Evolutionary conservation across 2,888 invertebrate genomes (phyloP).

Genomic region (Sminthurinus aureus): DNA sequence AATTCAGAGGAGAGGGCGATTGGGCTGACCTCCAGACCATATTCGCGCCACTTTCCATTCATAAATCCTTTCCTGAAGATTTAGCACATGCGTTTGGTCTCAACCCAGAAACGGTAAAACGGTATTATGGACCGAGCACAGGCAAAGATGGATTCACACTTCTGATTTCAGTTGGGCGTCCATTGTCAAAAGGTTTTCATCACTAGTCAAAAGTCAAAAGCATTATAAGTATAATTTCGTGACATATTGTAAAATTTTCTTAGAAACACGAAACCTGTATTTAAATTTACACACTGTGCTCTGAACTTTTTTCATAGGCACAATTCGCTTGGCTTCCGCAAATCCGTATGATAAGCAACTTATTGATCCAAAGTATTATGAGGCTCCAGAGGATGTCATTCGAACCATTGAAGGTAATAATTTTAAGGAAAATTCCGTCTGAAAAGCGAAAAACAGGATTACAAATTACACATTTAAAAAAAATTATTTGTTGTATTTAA

Average conservation of each 20-base stretch:
- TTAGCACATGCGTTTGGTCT: constrained; percentile 53
- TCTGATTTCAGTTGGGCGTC: constrained; percentile 52
- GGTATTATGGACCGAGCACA: constrained; percentile 46
- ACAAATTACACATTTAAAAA: no score
- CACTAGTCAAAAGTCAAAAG: no score
- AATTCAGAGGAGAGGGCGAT: constrained; percentile 49
- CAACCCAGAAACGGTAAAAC: constrained; percentile 36
- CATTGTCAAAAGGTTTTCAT: constrained; percentile 40
- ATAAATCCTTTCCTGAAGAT: constrained; percentile 46
- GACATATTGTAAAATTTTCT: no score
- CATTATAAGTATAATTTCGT: no score
- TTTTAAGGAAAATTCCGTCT: constrained; percentile 30
- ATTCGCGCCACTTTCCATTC: constrained; percentile 42
- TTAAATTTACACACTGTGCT: no score
- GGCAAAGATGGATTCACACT: constrained; percentile 55
- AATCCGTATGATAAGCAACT: constrained; percentile 19
- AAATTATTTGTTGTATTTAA: no score
- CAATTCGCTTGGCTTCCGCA: constrained; percentile 16
- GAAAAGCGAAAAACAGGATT: no score
- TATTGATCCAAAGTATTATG: constrained; percentile 37
- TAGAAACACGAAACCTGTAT: no score
- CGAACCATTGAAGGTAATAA: constrained; percentile 37
- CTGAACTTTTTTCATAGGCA: no score
- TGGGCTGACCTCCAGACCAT: constrained; percentile 56
- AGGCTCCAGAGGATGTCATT: constrained; percentile 4